A percentile compares a stretch with the other conserved stretches of the same genome.
Conservation (phyloP, 2,797 vertebrate species). For the Cuculus canorus region DNA sequence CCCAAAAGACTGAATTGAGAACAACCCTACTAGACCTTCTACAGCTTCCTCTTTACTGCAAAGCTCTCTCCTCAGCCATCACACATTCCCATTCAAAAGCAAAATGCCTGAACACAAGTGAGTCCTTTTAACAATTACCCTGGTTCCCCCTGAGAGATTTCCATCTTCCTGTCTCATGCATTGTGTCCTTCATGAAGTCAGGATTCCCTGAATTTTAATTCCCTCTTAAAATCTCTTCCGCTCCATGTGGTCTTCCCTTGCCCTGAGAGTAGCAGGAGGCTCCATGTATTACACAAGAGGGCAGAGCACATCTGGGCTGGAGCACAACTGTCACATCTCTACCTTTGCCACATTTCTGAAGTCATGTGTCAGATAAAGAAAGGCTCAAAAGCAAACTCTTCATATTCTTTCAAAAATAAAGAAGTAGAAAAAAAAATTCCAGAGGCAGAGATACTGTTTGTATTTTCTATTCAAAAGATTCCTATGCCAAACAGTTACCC, state of each 20-base stretch:
- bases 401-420: background rate
- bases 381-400: background rate
- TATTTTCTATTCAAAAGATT: constrained; percentile 33
- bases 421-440: background rate
- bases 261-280: background rate
- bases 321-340: background rate
- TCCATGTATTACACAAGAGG: background rate
- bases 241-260: background rate
- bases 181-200: background rate
- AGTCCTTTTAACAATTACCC: background rate
- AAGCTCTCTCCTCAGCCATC: background rate
- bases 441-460: background rate
- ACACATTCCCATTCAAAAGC: background rate
- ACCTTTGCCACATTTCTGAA: background rate
- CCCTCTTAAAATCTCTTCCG: background rate
- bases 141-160: background rate
- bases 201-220: background rate
- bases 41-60: background rate
- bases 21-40: background rate
- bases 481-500: background rate
- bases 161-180: background rate
- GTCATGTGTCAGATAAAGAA: background rate
- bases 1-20: background rate
- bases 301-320: background rate
- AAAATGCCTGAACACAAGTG: background rate